Evolutionary conservation across 2,113 vertebrate species (phyloP).

Genomic region (Pteropus alecto): DNA sequence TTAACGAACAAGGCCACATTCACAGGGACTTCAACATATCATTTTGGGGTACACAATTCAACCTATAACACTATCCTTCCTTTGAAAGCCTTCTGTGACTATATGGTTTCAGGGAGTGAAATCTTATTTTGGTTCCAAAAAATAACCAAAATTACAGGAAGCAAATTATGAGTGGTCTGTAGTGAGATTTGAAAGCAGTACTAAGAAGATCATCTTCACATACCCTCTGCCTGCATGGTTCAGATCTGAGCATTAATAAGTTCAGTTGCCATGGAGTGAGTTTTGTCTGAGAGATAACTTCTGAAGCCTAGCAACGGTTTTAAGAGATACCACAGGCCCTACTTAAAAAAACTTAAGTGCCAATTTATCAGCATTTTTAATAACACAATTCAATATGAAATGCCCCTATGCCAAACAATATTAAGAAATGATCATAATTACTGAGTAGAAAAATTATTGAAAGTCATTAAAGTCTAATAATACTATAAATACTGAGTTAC

Average conservation of each 20-base stretch:
- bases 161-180: background rate
- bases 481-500: background rate
- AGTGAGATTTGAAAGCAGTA: background rate
- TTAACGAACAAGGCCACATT: background rate
- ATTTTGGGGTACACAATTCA: background rate
- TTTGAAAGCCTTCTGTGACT: background rate
- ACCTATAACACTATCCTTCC: background rate
- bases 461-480: background rate
- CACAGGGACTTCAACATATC: background rate
- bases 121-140: background rate
- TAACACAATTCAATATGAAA: slow-evolving; percentile 17
- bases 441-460: background rate
- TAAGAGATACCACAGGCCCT: background rate
- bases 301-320: background rate
- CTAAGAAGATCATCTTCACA: background rate
- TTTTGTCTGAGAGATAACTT: background rate
- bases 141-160: background rate
- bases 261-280: background rate
- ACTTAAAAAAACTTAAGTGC: background rate
- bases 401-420: background rate
- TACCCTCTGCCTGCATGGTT: background rate
- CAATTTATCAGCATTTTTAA: background rate
- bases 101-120: background rate
- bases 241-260: background rate
- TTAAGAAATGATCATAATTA: background rate